A percentile compares a stretch with the other conserved stretches of the same genome.
Evolutionary conservation across 2,888 invertebrate species (phyloP).

Genomic region (Drosophila monieri): DNA sequence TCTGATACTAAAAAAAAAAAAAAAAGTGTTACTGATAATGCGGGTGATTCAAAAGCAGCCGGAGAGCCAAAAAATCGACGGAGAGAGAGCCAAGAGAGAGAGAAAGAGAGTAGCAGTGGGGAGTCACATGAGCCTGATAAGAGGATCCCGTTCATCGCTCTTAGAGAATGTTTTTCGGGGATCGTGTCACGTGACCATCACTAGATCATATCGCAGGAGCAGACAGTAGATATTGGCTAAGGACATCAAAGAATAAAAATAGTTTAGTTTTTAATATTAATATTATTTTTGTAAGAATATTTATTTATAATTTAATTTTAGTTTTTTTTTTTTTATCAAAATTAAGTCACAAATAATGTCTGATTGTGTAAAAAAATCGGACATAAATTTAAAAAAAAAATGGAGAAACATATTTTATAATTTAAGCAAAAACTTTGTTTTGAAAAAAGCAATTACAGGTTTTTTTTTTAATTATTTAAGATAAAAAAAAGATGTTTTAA

Average conservation of each 20-base stretch:
- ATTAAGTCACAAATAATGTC: neutral
- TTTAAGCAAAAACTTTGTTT: neutral
- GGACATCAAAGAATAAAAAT: neutral
- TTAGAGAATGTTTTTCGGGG: neutral
- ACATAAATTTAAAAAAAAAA: neutral
- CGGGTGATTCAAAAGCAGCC: slow-evolving; percentile 22
- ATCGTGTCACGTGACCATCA: slow-evolving; percentile 10
- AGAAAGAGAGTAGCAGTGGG: neutral
- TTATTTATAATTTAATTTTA: neutral
- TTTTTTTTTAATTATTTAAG: neutral
- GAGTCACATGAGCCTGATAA: slow-evolving; percentile 44
- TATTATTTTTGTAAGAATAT: neutral
- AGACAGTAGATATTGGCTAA: neutral
- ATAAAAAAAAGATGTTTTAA: neutral
- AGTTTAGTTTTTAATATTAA: neutral
- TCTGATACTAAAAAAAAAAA: neutral
- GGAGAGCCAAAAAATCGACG: slow-evolving; percentile 5
- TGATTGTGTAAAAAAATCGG: neutral
- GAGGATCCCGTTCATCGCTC: neutral
- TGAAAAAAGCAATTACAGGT: neutral
- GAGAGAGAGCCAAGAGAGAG: neutral
- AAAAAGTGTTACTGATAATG: slow-evolving; percentile 28
- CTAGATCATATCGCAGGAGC: neutral
- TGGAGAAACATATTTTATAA: neutral
- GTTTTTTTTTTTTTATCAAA: neutral